Conservation (phyloP, 2,797 vertebrate species). For the Neoniphon sammara region DNA sequence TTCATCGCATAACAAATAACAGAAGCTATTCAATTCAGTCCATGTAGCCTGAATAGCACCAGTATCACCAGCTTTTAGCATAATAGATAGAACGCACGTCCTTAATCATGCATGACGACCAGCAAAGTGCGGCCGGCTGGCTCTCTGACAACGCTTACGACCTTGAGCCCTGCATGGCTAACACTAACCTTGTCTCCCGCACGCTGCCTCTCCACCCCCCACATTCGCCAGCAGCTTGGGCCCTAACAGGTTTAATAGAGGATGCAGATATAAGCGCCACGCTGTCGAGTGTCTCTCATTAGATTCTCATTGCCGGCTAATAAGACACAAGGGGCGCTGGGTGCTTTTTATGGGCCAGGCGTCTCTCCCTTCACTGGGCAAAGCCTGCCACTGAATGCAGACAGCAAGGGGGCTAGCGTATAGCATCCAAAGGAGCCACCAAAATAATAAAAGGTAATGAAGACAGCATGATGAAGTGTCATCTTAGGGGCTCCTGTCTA, state of each 20-base stretch:
- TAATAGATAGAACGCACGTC: neutral
- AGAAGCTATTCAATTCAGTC: neutral
- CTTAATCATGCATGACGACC: neutral
- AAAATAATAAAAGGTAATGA: constrained; percentile 62
- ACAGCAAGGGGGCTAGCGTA: neutral
- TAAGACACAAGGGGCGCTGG: constrained; percentile 39
- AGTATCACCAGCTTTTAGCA: too few relatives aligned
- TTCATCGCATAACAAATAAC: neutral
- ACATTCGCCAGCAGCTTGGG: neutral
- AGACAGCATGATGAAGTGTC: constrained; percentile 48
- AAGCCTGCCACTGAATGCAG: constrained; percentile 9
- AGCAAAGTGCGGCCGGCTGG: constrained; percentile 1
- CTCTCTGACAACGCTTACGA: neutral
- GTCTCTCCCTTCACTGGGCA: neutral
- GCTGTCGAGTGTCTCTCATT: constrained; percentile 30
- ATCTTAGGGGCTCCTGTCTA: constrained; percentile 42
- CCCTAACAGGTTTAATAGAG: constrained; percentile 34
- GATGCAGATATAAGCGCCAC: constrained; percentile 13
- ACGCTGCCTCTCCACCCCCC: neutral
- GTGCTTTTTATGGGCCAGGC: constrained; percentile 24
- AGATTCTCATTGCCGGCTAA: constrained; percentile 36
- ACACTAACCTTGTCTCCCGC: neutral
- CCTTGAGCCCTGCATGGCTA: constrained; percentile 3
- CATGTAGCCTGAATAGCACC: neutral
- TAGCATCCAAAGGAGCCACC: constrained; percentile 28